These are phyloP conservation scores for Melipona quadrifasciata DNA, from an alignment of 1,140 invertebrate species.

Conservation along the genomic window DNA sequence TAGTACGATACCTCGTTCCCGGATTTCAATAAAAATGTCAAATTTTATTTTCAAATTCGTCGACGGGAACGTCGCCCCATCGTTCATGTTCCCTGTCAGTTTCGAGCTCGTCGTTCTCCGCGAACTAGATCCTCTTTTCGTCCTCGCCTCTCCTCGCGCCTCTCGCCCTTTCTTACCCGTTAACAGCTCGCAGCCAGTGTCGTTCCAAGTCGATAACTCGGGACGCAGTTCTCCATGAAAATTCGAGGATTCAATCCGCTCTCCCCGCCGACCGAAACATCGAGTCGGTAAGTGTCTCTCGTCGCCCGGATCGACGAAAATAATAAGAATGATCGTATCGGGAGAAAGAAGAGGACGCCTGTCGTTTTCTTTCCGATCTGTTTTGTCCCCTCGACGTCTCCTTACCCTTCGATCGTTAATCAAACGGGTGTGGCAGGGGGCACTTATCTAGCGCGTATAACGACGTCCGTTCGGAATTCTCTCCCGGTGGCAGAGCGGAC, in stretches of 20 bases:
- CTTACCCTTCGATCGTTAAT: neutral
- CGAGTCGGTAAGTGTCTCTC: neutral
- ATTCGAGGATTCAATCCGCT: neutral
- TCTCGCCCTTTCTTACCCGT: neutral
- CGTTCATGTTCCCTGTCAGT: constrained; percentile 69
- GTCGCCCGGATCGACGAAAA: constrained; percentile 8
- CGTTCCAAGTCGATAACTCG: constrained; percentile 1
- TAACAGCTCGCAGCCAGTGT: neutral
- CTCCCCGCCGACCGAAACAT: neutral
- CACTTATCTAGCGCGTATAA: too few species aligned
- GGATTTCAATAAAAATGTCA: constrained; percentile 72
- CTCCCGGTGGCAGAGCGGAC: neutral
- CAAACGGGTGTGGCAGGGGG: too few species aligned
- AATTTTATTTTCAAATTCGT: constrained; percentile 72
- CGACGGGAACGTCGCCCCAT: constrained; percentile 53
- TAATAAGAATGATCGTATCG: constrained; percentile 20
- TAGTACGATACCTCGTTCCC: constrained; percentile 40
- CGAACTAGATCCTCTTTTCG: constrained; percentile 3
- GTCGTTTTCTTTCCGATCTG: neutral
- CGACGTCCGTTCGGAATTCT: neutral
- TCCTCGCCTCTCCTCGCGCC: neutral
- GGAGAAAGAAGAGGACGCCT: too few species aligned
- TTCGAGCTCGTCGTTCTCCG: constrained; percentile 31
- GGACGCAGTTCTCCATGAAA: constrained; percentile 23
- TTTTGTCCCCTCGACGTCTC: neutral